Evolutionary conservation across 2,113 vertebrate species (phyloP).

Genomic region (Myrmophylax atrothorax): DNA sequence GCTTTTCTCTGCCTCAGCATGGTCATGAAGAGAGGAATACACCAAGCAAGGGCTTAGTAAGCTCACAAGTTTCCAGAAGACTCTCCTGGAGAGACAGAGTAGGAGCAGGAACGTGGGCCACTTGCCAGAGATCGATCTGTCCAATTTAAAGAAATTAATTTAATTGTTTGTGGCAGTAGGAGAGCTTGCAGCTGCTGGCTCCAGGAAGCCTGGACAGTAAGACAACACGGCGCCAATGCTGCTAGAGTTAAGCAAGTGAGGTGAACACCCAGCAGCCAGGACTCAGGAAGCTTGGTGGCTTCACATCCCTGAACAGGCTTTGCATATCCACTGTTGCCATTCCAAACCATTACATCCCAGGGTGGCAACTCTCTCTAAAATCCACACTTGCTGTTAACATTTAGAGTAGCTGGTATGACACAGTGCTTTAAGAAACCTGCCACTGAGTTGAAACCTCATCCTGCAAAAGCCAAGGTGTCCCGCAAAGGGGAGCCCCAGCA

Average conservation of each 20-base stretch:
- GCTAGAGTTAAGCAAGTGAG: background rate
- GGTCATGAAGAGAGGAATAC: background rate
- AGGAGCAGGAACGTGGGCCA: background rate
- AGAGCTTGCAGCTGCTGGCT: conserved; percentile 41
- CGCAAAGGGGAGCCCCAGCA: background rate
- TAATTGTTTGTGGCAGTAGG: conserved; percentile 14
- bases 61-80: background rate
- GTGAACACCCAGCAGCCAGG: background rate
- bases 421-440: rapidly evolving
- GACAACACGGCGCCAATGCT: rapidly evolving
- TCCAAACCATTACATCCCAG: background rate
- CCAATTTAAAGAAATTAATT: conserved; percentile 33
- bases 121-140: background rate
- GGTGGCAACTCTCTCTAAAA: background rate
- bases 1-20: background rate
- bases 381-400: background rate
- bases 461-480: background rate
- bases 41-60: background rate
- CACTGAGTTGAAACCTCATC: background rate
- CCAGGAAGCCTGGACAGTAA: conserved; percentile 2
- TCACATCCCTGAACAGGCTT: background rate
- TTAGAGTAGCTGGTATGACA: background rate
- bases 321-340: background rate
- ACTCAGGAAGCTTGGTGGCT: background rate
- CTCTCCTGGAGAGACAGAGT: background rate